These are phyloP conservation scores for Esperia sulphurella DNA, from an alignment of 2,888 invertebrate species.

Conservation along the genomic window DNA sequence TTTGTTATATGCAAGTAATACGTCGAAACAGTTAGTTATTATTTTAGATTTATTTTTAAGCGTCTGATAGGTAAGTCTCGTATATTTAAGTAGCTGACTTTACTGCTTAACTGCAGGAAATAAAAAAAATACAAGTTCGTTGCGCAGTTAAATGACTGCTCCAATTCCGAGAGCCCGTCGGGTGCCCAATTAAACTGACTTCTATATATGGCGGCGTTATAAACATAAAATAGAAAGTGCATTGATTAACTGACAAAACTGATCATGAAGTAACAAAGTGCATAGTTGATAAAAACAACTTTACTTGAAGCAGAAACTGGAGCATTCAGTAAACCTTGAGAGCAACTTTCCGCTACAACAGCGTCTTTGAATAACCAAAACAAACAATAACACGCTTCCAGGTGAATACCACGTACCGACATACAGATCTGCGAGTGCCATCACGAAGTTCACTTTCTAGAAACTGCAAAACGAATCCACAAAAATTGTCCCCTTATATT, in stretches of 20 bases:
- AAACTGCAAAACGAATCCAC: constrained; percentile 37
- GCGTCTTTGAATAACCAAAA: constrained; percentile 41
- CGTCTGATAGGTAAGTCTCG: too few species aligned
- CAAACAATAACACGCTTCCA: constrained; percentile 30
- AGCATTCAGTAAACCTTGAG: constrained; percentile 53
- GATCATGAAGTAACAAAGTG: not conserved
- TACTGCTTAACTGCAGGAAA: too few species aligned
- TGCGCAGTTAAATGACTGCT: constrained; percentile 43
- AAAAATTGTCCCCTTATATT: constrained; percentile 48
- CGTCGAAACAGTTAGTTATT: too few species aligned
- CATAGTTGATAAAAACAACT: not conserved
- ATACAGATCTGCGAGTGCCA: constrained; percentile 70
- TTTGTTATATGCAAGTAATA: not conserved
- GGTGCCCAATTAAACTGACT: constrained; percentile 1
- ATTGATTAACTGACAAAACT: not conserved
- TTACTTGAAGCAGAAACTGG: constrained; percentile 33
- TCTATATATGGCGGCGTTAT: not conserved
- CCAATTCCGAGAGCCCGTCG: constrained; percentile 28
- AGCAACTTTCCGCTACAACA: constrained; percentile 37
- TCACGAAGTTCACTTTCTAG: constrained; percentile 49
- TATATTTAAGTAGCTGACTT: too few species aligned
- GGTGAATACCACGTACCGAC: constrained; percentile 56
- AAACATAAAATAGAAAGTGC: not conserved
- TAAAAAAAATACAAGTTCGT: constrained; percentile 42
- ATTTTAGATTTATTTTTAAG: too few species aligned